Percentiles rank a stretch among this genome's conserved stretches.
Evolutionary conservation across 2,797 vertebrate genomes (phyloP).

Genomic region (Anguilla anguilla): DNA sequence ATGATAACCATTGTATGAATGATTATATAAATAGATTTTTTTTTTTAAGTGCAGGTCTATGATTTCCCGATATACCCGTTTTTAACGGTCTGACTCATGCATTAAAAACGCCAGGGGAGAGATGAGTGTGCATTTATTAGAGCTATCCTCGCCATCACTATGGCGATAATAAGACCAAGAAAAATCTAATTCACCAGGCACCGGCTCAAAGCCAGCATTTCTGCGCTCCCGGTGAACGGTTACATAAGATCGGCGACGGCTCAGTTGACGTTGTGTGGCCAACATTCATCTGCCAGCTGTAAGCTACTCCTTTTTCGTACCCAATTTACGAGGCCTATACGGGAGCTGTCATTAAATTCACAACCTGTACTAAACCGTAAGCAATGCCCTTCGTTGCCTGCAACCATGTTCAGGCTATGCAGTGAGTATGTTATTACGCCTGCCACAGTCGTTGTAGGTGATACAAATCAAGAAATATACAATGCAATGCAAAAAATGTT

Average conservation of each 20-base stretch:
- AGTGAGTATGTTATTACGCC: neutral
- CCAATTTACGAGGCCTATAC: neutral
- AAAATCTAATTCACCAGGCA: neutral
- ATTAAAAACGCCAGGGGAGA: neutral
- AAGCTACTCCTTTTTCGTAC: neutral
- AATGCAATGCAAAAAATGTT: neutral
- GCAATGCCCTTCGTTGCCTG: neutral
- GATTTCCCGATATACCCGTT: neutral
- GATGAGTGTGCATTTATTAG: conserved; percentile 5
- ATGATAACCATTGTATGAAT: neutral
- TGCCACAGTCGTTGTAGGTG: neutral
- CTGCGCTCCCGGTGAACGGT: neutral
- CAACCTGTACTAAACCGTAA: neutral
- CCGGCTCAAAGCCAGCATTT: neutral
- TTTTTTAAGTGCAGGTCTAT: neutral
- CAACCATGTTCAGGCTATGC: neutral
- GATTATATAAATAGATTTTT: neutral
- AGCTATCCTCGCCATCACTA: neutral
- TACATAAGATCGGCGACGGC: conserved; percentile 11
- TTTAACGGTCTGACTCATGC: neutral
- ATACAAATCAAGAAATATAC: neutral
- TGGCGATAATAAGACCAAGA: neutral
- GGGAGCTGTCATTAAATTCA: neutral
- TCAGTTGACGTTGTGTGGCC: conserved; percentile 14
- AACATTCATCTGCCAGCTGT: neutral